Conservation (phyloP, 2,113 vertebrate species). For the Pseudopodoces humilis region DNA sequence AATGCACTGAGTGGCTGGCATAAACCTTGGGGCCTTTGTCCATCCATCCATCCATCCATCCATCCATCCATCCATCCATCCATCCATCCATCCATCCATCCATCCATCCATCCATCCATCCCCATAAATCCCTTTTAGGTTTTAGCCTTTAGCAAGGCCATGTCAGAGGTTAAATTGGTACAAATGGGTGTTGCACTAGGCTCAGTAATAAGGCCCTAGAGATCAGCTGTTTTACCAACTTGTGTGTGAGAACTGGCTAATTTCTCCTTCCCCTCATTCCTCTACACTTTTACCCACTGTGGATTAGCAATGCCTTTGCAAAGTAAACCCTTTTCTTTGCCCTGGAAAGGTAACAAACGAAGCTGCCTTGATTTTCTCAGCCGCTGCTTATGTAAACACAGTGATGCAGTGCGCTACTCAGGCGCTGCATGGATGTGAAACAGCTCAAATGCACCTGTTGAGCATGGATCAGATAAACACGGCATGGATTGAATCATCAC, state of each 20-base stretch:
- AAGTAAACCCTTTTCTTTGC: background rate
- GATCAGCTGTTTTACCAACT: background rate
- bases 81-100: background rate
- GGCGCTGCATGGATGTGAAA: background rate
- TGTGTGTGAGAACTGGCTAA: fast-evolving
- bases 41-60: background rate
- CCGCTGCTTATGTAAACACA: background rate
- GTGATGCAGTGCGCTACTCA: background rate
- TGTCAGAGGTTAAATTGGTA: background rate
- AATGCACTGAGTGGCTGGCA: fast-evolving
- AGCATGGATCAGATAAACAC: background rate
- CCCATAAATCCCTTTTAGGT: background rate
- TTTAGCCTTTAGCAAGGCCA: background rate
- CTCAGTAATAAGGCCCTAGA: background rate
- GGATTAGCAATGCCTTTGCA: background rate
- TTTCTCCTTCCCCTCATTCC: background rate
- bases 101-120: background rate
- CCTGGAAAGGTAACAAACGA: background rate
- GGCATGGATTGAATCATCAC: background rate
- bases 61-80: background rate
- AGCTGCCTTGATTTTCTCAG: background rate
- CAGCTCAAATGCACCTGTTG: background rate
- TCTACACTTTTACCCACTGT: background rate
- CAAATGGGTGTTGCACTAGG: background rate
- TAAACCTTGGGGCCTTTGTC: background rate